Conservation (phyloP, 2,113 vertebrate species). For the Atractosteus spatula region DNA sequence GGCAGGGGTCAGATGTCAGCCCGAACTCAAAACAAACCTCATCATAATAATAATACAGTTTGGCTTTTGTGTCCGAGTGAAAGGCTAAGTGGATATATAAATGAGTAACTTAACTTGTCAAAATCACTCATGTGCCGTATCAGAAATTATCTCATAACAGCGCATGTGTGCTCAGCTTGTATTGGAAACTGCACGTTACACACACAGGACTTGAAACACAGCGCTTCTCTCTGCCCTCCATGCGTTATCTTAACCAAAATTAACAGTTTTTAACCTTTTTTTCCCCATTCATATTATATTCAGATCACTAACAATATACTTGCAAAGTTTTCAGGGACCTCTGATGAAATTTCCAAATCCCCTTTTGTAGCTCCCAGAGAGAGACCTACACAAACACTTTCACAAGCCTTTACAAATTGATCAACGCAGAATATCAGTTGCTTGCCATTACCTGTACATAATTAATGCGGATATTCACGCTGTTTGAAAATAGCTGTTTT, state of each 20-base stretch:
- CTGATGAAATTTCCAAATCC: too few species aligned
- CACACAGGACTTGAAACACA: not conserved
- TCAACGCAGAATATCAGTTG: not conserved
- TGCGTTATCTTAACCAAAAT: too few species aligned
- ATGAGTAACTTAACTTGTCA: slow-evolving; percentile 34
- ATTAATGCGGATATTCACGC: not conserved
- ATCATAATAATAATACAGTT: slow-evolving; percentile 45
- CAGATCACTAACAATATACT: too few species aligned
- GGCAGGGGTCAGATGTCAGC: slow-evolving; percentile 72
- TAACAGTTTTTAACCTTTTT: not conserved
- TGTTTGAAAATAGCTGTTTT: not conserved
- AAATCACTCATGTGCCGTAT: slow-evolving; percentile 23
- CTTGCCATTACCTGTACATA: not conserved
- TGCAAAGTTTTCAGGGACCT: too few species aligned
- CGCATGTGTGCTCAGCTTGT: not conserved
- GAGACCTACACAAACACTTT: too few species aligned
- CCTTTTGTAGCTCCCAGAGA: too few species aligned
- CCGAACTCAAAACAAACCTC: slow-evolving; percentile 53
- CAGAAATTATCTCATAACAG: slow-evolving; percentile 25
- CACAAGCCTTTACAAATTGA: not conserved
- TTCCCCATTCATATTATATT: too few species aligned
- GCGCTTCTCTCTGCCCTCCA: too few species aligned
- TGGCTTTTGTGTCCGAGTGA: slow-evolving; percentile 20
- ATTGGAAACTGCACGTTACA: slow-evolving; percentile 10
- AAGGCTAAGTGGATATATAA: slow-evolving; percentile 26